Evolutionary conservation across 2,797 vertebrate species (phyloP), one percentile per base, ranked within the genome.

Genomic region (Aulostomus chinensis): DNA sequence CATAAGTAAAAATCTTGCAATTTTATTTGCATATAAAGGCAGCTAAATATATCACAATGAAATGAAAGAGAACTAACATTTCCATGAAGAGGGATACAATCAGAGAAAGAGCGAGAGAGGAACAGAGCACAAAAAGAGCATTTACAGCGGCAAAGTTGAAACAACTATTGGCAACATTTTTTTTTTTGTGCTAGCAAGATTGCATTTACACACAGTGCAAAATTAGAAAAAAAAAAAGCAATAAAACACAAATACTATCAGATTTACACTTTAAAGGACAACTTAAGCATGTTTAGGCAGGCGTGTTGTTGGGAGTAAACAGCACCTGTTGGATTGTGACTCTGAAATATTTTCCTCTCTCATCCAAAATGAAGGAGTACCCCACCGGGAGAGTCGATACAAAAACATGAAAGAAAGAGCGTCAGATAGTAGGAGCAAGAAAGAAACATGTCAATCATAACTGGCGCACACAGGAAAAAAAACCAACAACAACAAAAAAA

Each of bases 21-120:
- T 97, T 98, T 97, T 98, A 98, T 97, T 98, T 98, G 95, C 95
- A 98, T 97, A 97, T 96, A 98, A 98, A 98, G 95, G 95, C 94
- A 90, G 93, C 95, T 97, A 98, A 94, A 97, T 98, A 95, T 94
- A 95, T 96, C 94, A 97, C 96, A 97, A 97, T 93, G 90, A 96
- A 95, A 93, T 92, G 92, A 95, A 87, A 87, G 91, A 94, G 93
- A 93, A 90, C 94, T 95, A 96, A 93, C 93, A 89, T 86, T 86
- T 92, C 88, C 91, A 93, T 91, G 92, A 87, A 92, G 90, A 92
- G 92, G 88, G 81, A 92, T 94, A 95, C 92, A 93, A 94, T 94
- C 84, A 85, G 79, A 84, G 68, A 81, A 76, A 73, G 65, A 58
- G 78, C 58, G 73, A 82, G 80, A 80, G 67, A 78, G 75, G 78